These are phyloP conservation scores for Drosophila helvetica DNA, from an alignment of 2,888 invertebrate genomes.

Conservation along the genomic window DNA sequence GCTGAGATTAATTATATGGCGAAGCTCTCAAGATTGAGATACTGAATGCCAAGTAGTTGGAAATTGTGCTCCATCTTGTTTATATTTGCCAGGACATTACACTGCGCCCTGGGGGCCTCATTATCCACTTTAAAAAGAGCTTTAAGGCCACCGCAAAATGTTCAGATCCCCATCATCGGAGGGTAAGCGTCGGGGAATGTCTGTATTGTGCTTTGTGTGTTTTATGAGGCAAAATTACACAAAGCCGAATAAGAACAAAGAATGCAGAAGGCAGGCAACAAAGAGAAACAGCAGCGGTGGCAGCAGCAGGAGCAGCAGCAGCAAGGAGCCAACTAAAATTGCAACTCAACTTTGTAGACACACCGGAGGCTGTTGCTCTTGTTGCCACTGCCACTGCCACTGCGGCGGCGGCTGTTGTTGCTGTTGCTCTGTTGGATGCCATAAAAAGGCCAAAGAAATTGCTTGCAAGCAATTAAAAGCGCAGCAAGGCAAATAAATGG, in stretches of 20 bases:
- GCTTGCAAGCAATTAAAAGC: constrained; percentile 75
- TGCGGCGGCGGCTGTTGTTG: constrained; percentile 19
- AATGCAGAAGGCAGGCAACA: constrained; percentile 37
- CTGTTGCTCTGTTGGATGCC: constrained; percentile 47
- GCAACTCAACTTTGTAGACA: constrained; percentile 78
- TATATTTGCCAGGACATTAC: not conserved
- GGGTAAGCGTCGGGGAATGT: constrained; percentile 15
- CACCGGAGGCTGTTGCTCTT: constrained; percentile 57
- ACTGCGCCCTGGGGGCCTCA: constrained; percentile 14
- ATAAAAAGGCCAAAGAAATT: constrained; percentile 62
- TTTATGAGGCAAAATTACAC: constrained; percentile 63
- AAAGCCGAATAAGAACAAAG: constrained; percentile 70
- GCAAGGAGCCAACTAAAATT: constrained; percentile 58
- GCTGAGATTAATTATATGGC: constrained; percentile 12
- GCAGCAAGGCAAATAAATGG: constrained; percentile 72
- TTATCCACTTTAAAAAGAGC: constrained; percentile 24
- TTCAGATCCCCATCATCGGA: not conserved
- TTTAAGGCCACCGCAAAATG: constrained; percentile 28
- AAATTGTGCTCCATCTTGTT: no score
- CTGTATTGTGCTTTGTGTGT: constrained; percentile 41
- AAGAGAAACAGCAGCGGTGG: constrained; percentile 36
- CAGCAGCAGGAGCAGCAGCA: constrained; percentile 34
- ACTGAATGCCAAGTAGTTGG: not conserved
- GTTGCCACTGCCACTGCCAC: constrained; percentile 25
- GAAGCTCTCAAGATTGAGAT: not conserved